Evolutionary conservation across 2,797 vertebrate genomes (phyloP), one percentile per base, ranked within the genome.

Genomic region (Pipistrellus pygmaeus): DNA sequence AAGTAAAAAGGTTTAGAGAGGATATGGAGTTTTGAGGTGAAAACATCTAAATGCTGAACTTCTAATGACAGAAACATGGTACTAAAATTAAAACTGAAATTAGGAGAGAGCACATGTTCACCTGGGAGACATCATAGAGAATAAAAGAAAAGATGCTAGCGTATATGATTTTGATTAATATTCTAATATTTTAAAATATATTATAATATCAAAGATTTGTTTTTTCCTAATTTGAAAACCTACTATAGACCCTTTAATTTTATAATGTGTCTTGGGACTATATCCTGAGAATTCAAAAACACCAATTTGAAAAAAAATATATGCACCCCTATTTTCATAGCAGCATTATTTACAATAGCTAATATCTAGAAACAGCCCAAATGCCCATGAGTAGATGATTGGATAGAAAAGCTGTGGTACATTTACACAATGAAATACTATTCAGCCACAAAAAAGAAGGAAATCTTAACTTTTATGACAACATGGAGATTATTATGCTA

Each of bases 221-320:
- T 73, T 86, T 90, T 53, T 38, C 27, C 41, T 90, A 53, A 82
- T 78, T 77, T 73, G 15, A 68, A 87, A 90, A 80, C 23, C 66
- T 30, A 4, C 25, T 41, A 30, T 1, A 89, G 25, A 2, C 12
- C 13, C 9, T 83, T 82, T 69, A 41, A 5, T 53, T 86, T 69
- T 86, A 57, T 84, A 96, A 85, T 6, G 14, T 32, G 4, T 90
- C 69, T 9, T 87, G 17, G 64, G 17, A 32, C 18, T 68, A 68
- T 35, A 68, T 32, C n/a, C n/a, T 32, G 18, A 68, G 17, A 35
- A 68, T 20, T 17, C 17, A 32, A 20, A 68, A 68, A 68, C 17
- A 68, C 64, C 64, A 68, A 20, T 32, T 35, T 20, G n/a, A 44
- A 44, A 35, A 35, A 68, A 32, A 68, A 68, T 32, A 32, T 66